phyloP scores from a whole-genome alignment of 2,888 invertebrate species.

The Phaonia tiefii region DNA sequence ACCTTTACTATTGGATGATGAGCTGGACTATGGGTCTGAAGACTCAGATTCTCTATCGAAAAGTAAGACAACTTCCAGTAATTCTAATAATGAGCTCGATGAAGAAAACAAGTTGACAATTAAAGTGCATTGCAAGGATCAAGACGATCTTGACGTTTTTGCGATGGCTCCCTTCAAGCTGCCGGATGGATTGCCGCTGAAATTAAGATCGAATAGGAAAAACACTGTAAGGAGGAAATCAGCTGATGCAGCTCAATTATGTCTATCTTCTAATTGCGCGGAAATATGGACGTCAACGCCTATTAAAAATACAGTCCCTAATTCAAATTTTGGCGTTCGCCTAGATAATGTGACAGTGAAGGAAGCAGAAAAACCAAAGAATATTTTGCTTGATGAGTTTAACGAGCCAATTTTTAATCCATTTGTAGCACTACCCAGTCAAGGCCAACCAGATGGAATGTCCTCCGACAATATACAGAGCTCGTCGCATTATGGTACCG shows the following conservation, averaged over 20 bases:
- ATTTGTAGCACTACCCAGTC: conserved; percentile 69
- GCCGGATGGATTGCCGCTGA: conserved; percentile 75
- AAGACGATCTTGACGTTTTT: conserved; percentile 84
- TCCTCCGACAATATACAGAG: conserved; percentile 69
- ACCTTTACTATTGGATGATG: conserved; percentile 88
- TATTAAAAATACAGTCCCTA: conserved; percentile 70
- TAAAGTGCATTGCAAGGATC: conserved; percentile 34
- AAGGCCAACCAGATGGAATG: neutral
- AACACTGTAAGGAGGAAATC: conserved; percentile 24
- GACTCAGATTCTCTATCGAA: conserved; percentile 71
- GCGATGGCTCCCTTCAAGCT: conserved; percentile 85
- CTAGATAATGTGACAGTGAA: conserved; percentile 34
- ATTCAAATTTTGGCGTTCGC: conserved; percentile 52
- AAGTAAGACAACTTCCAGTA: conserved; percentile 45
- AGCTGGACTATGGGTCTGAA: conserved; percentile 85
- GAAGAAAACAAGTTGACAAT: neutral
- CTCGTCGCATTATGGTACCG: conserved; percentile 73
- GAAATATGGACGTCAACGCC: conserved; percentile 80
- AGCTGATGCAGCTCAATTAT: neutral
- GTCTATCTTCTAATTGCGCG: conserved; percentile 52
- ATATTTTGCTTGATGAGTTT: conserved; percentile 75
- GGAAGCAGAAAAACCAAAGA: conserved; percentile 67
- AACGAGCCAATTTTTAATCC: conserved; percentile 80
- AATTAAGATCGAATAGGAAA: conserved; percentile 68
- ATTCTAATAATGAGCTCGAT: conserved; percentile 68